Evolutionary conservation across 2,888 invertebrate genomes (phyloP).

Genomic region (Campopleginae sp.): DNA sequence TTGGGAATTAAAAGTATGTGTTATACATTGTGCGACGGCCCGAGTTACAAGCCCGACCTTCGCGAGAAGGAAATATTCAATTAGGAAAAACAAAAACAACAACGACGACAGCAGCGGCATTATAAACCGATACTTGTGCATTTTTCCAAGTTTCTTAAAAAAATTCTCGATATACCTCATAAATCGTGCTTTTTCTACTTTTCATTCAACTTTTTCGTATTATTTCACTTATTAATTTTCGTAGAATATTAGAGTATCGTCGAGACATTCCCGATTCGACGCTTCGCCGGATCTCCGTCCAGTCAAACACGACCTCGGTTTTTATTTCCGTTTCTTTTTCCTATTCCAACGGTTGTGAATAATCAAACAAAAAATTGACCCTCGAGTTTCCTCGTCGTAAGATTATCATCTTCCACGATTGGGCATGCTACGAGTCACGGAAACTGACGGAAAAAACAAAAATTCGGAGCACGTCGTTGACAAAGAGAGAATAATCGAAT

Average conservation of each 20-base stretch:
- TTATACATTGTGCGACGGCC: constrained; percentile 39
- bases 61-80: neutral
- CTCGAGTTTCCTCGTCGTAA: neutral
- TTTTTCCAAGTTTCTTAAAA: neutral
- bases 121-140: neutral
- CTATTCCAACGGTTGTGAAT: neutral
- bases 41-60: neutral
- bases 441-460: too few species aligned
- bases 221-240: constrained; percentile 55
- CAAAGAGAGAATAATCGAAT: neutral
- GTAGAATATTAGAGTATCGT: constrained; percentile 59
- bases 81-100: neutral
- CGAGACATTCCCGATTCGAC: constrained; percentile 71
- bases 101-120: neutral
- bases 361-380: neutral
- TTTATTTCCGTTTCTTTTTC: neutral
- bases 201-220: constrained; percentile 52
- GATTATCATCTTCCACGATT: constrained; percentile 1
- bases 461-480: neutral
- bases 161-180: constrained; percentile 36
- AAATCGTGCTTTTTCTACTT: constrained; percentile 37
- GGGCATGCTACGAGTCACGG: neutral
- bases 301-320: constrained; percentile 62
- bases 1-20: constrained; percentile 52
- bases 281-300: constrained; percentile 69